Conservation (phyloP, 2,797 vertebrate species). For the Propithecus deckenii region DNA sequence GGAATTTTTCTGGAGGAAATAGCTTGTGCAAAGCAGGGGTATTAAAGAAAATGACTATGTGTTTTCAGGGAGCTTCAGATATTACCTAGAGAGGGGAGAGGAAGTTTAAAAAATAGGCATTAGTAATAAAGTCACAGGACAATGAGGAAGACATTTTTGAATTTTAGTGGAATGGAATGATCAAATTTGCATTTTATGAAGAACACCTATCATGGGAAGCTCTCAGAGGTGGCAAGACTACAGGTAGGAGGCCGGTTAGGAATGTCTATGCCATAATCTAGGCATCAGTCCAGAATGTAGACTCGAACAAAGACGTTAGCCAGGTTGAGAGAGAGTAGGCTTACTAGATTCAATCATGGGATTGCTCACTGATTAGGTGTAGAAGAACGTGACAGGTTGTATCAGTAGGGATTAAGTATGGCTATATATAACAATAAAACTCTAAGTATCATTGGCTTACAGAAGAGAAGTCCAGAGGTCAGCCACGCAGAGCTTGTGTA, state of each 20-base stretch:
- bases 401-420: not conserved
- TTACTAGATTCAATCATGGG: not conserved
- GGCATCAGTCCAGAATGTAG: not conserved
- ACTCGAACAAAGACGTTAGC: not conserved
- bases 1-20: not conserved
- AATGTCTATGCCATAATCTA: not conserved
- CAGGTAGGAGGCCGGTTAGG: not conserved
- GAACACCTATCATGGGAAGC: not conserved
- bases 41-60: not conserved
- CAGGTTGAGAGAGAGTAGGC: no score
- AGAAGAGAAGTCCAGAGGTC: not conserved
- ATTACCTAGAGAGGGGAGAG: not conserved
- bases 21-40: not conserved
- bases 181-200: not conserved
- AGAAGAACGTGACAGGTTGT: not conserved
- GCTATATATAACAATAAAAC: not conserved
- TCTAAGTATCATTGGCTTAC: not conserved
- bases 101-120: not conserved
- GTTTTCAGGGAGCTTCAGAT: not conserved
- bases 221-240: not conserved
- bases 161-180: not conserved
- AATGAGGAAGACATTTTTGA: not conserved
- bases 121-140: not conserved
- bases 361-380: not conserved
- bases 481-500: not conserved